A percentile compares a stretch with the other conserved stretches of the same genome.
Conservation (phyloP, 2,113 vertebrate species). For the Bos indicus region DNA sequence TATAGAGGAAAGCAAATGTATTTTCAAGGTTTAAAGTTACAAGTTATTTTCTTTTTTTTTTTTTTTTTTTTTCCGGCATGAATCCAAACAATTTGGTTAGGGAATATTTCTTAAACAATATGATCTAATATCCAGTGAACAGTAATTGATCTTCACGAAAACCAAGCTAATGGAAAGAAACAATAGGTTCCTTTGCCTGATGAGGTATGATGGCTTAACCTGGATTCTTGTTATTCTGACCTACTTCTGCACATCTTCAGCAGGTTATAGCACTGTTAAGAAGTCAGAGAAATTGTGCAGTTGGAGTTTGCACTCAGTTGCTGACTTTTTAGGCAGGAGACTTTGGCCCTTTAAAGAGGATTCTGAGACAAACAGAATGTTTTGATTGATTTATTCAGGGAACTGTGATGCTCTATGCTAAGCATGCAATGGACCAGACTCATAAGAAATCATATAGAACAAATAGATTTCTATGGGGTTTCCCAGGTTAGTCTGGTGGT, state of each 20-base stretch:
- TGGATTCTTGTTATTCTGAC: conserved; percentile 38
- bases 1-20: neutral
- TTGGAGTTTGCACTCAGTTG: neutral
- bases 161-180: neutral
- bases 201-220: conserved; percentile 4
- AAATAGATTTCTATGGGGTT: neutral
- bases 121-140: neutral
- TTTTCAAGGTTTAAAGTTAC: neutral
- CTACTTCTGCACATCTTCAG: neutral
- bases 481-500: neutral
- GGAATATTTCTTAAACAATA: conserved; percentile 36
- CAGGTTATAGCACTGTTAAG: neutral
- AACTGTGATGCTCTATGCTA: neutral
- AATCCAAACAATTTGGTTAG: conserved; percentile 9
- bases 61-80: neutral
- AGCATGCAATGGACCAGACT: neutral
- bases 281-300: neutral
- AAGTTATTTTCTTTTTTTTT: neutral
- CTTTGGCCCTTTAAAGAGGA: neutral
- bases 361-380: neutral
- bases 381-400: neutral
- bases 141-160: conserved; percentile 3
- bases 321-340: conserved; percentile 7
- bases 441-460: neutral
- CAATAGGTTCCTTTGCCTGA: neutral